Percentiles rank a stretch among this genome's conserved stretches.
Evolutionary conservation across 92 coral and sea anemone species (phyloP).

Genomic region (Umimayanthus chanpuru): DNA sequence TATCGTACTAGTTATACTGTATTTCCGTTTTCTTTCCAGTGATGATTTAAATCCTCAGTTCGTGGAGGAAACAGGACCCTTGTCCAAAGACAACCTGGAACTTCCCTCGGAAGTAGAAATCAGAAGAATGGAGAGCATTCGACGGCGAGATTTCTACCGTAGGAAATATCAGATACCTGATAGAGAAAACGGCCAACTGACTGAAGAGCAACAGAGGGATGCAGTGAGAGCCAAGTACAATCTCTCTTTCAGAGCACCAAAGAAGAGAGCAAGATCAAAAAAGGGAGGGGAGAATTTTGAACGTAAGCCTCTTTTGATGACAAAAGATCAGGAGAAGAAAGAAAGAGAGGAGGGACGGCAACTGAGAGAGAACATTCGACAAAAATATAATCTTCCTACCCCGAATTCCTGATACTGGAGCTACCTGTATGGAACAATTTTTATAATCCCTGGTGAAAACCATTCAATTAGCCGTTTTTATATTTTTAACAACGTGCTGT

Average conservation of each 20-base stretch:
- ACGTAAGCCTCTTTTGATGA: constrained; percentile 64
- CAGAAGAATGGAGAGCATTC: constrained; percentile 84
- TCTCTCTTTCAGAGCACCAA: constrained; percentile 50
- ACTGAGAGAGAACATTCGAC: constrained; percentile 85
- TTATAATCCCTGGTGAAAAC: neutral
- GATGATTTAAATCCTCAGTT: constrained; percentile 32
- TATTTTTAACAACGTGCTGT: neutral
- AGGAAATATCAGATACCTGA: constrained; percentile 74
- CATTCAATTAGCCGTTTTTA: no score
- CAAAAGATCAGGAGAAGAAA: constrained; percentile 69
- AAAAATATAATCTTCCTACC: constrained; percentile 69
- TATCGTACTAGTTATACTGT: no score
- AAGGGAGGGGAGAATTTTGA: constrained; percentile 33
- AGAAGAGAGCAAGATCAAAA: constrained; percentile 20
- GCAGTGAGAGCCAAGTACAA: constrained; percentile 63
- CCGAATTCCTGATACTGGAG: constrained; percentile 11
- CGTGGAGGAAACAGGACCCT: constrained; percentile 28
- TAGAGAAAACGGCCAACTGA: constrained; percentile 48
- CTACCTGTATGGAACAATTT: neutral
- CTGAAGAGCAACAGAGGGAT: constrained; percentile 46
- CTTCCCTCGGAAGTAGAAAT: constrained; percentile 50
- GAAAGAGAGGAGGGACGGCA: constrained; percentile 77
- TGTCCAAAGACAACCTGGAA: constrained; percentile 39
- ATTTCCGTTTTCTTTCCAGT: constrained; percentile 5
- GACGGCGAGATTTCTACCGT: constrained; percentile 69